Base-by-base conservation (phyloP, 2,113 vertebrate species). In the Tyrannus savana region DNA sequence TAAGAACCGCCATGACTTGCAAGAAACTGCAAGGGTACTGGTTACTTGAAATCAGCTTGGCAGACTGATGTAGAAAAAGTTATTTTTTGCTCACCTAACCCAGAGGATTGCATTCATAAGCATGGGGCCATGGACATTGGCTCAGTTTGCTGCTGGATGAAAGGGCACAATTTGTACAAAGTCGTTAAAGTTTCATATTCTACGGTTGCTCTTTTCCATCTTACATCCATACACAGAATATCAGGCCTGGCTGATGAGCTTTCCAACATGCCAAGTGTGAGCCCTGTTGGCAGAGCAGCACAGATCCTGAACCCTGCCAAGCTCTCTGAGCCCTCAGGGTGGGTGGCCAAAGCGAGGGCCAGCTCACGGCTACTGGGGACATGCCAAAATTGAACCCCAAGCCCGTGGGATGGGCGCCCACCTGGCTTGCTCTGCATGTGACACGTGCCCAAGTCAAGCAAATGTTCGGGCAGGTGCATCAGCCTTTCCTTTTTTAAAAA, bases 311-410 rank as follows among this genome's bases (percentile, higher is more conserved):
- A 12, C 11, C 19, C 47, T 73, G 33, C 10, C 39, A 75, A 78
- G 46, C 1, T 2, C 39, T 60, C 55, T n/a, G 56, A 89, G 35
- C 28, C 25, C 11, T 52, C 53, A 68, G 35, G 23, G 33, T 44
- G 39, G 49, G 39, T 3, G 2, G 52, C 58, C 62, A 72, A 28
- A 62, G 42, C 60, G 59, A 46, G 28, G 39, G 14, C 25, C 60
- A 63, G n/a, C 37, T 72, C 47, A 84, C 33, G 72, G 49, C 19
- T 1, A 4, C n/a, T 2, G 4, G 16, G 41, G 35, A 53, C 9
- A 1, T 19, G 62, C 18, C 12, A 5, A 79, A 92, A 75, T 35
- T 0, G 0, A 31, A 59, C 10, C 35, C 39, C 1, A 2, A 37
- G 22, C 23, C 30, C 33, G 9, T 19, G 49, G 35, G 24, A 30